A percentile compares a stretch with the other conserved stretches of the same genome.
These are phyloP conservation scores for Furcula furcula DNA, from an alignment of 2,888 invertebrate species.

Conservation along the genomic window DNA sequence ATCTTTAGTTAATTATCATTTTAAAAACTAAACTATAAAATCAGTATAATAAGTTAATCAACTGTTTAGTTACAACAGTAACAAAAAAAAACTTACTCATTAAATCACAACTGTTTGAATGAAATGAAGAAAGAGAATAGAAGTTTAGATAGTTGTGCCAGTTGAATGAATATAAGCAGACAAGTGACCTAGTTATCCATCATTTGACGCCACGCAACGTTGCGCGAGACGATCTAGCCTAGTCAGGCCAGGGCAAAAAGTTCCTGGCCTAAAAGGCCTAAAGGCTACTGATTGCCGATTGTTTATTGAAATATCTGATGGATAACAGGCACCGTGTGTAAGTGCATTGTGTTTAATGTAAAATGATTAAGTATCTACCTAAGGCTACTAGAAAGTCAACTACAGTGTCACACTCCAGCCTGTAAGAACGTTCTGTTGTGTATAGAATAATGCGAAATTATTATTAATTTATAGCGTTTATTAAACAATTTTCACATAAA, in stretches of 20 bases:
- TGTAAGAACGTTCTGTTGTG: constrained; percentile 37
- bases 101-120: constrained; percentile 57
- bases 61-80: constrained; percentile 76
- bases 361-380: constrained; percentile 18
- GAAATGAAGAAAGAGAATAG: constrained; percentile 56
- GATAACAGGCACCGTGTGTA: constrained; percentile 45
- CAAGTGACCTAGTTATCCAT: constrained; percentile 48
- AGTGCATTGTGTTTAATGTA: constrained; percentile 50
- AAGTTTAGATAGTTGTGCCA: constrained; percentile 62
- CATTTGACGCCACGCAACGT: constrained; percentile 12
- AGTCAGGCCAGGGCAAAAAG: no score
- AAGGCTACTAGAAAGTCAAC: constrained; percentile 3
- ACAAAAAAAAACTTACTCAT: constrained; percentile 54
- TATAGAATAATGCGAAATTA: constrained; percentile 76
- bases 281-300: neutral
- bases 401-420: constrained; percentile 22
- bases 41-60: constrained; percentile 52
- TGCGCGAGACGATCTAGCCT: no score
- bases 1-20: no score
- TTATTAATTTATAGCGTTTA: constrained; percentile 76
- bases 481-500: constrained; percentile 78
- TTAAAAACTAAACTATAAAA: no score
- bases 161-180: constrained; percentile 60
- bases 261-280: no score
- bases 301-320: constrained; percentile 31